Base-by-base conservation (phyloP, 2,113 vertebrate species). In the Syrmaticus mikado region DNA sequence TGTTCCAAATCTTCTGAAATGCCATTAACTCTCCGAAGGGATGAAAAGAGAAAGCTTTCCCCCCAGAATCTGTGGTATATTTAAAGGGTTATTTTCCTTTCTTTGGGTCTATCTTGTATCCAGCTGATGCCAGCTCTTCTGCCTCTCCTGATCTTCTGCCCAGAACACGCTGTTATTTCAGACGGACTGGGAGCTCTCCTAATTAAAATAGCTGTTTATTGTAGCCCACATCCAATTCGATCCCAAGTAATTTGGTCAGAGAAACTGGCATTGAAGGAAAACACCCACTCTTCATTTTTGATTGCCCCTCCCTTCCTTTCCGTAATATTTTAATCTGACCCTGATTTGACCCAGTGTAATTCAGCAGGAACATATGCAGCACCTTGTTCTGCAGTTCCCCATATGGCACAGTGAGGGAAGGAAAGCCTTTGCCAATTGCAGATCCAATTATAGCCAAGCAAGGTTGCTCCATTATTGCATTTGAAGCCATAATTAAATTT, bases 401-500 rank as follows among this genome's bases (percentile, higher is more conserved):
- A 95, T 95, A 95, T 97, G 98, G 97, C 94, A 84, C 85, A 94
- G 92, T 8, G 91, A 97, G 85, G 41, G 32, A 94, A 97, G 92
- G 80, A 70, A 90, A 88, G 90, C 89, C 64, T 90, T 38, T 96
- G 97, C 97, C 97, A 97, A 95, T 40, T 84, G 89, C 88, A 96
- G 87, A 97, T 96, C 88, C 96, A 97, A 94, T 97, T 97, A 96
- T 45, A 97, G 95, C 96, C 96, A 96, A 96, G 96, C 96, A 96
- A 97, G 90, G 92, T 96, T 97, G 94, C 92, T 97, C 96, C 89
- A 85, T 97, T 97, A 95, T 96, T 97, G 97, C 96, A 96, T 97
- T 95, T 96, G 95, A 92, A 96, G 74, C 93, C 97, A 94, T 96
- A 96, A 98, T 98, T 97, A 97, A 95, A 97, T 97, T 95, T 97